Conservation (phyloP, 2,113 vertebrate species). For the Pandion haliaetus region DNA sequence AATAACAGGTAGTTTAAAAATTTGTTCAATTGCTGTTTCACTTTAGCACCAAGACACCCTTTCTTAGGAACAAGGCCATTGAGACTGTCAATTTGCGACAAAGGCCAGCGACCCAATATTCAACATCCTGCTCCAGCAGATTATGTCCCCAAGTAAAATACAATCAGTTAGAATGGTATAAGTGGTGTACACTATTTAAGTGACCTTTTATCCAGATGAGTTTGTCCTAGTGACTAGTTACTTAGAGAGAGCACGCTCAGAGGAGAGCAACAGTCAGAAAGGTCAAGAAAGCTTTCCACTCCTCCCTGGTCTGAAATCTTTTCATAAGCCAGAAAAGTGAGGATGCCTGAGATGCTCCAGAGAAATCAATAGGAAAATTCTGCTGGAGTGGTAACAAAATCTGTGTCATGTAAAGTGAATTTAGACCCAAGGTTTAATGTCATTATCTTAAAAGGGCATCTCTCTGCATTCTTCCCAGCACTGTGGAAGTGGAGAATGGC, state of each 20-base stretch:
- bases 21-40: neutral
- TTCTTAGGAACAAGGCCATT: neutral
- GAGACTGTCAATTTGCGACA: neutral
- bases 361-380: conserved; percentile 34
- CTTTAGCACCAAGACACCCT: neutral
- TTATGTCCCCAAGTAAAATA: neutral
- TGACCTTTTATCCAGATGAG: neutral
- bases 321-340: neutral
- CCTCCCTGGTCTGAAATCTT: neutral
- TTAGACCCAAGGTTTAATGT: neutral
- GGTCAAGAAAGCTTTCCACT: conserved; percentile 8
- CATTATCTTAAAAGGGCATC: conserved; percentile 32
- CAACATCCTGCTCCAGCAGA: neutral
- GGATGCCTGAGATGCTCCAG: neutral
- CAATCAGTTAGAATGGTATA: neutral
- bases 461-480: neutral
- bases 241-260: neutral
- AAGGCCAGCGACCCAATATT: neutral
- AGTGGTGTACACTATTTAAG: neutral
- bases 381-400: neutral
- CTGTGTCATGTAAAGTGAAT: neutral
- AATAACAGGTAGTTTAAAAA: neutral
- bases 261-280: neutral
- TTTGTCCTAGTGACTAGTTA: conserved; percentile 25
- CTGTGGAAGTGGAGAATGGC: neutral